Conservation (phyloP, 2,797 vertebrate genomes). For the Remorina albescens region DNA sequence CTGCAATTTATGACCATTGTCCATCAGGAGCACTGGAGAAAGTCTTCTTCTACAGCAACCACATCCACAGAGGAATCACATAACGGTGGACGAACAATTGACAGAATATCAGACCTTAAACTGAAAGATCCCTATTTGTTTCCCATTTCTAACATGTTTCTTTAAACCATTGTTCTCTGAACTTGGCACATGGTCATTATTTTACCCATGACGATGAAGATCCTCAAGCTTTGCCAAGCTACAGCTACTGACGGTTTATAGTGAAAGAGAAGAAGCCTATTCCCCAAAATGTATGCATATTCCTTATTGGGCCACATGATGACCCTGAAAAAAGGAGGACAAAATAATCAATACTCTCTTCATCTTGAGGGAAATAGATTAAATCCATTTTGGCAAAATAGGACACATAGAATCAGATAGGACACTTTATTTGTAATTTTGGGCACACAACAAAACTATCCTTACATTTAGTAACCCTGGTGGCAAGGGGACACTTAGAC, state of each 20-base stretch:
- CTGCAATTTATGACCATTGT: neutral
- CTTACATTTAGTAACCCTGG: too few relatives aligned
- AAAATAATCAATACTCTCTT: constrained; percentile 13
- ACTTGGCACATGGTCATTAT: neutral
- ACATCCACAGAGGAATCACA: neutral
- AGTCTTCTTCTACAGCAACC: neutral
- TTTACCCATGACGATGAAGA: too few relatives aligned
- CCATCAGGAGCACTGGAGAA: neutral
- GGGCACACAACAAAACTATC: neutral
- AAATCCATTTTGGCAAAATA: constrained; percentile 4
- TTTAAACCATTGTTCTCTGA: neutral
- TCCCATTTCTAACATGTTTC: neutral
- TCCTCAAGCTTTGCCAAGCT: neutral
- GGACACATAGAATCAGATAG: neutral
- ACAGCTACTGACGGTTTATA: neutral
- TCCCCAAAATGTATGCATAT: constrained; percentile 1
- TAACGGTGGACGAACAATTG: neutral
- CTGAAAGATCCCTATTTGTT: neutral
- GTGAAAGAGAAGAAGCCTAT: neutral
- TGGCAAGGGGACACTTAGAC: neutral
- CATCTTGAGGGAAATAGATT: neutral
- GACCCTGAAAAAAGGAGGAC: constrained; percentile 4
- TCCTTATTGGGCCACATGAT: too few relatives aligned
- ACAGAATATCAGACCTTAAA: neutral
- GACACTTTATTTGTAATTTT: neutral